Conservation (phyloP, 2,888 invertebrate genomes). For the Diploptera punctata region DNA sequence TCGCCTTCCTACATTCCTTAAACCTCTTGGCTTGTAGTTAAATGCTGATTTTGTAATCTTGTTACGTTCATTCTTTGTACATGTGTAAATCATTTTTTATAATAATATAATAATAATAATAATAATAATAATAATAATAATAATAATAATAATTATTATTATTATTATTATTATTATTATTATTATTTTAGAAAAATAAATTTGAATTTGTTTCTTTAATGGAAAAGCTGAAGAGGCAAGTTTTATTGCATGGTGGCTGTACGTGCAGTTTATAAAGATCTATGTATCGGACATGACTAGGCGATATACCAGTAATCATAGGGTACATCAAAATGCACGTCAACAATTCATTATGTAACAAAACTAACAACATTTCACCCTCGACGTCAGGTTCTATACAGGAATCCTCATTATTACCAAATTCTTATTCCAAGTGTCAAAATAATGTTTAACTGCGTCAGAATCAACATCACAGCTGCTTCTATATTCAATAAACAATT, state of each 20-base stretch:
- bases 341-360: slow-evolving; percentile 21
- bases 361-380: slow-evolving; percentile 24
- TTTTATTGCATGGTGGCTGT: no score
- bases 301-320: slow-evolving; percentile 34
- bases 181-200: no score
- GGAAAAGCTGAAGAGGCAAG: no score
- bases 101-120: not conserved
- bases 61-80: no score
- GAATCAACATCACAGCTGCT: no score
- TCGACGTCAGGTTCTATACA: not conserved
- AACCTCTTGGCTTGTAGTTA: no score
- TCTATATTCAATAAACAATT: no score
- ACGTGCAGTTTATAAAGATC: slow-evolving; percentile 20
- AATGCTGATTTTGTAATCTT: no score
- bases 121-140: not conserved
- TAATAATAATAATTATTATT: not conserved
- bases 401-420: not conserved
- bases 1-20: no score
- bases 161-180: not conserved
- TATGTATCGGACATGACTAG: slow-evolving; percentile 21
- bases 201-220: no score
- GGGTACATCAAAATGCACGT: slow-evolving; percentile 27
- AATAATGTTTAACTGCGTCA: no score
- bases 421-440: not conserved
- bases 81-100: not conserved